Evolutionary conservation across 1,140 invertebrate species (phyloP).

Genomic region (Aphidius ervi): DNA sequence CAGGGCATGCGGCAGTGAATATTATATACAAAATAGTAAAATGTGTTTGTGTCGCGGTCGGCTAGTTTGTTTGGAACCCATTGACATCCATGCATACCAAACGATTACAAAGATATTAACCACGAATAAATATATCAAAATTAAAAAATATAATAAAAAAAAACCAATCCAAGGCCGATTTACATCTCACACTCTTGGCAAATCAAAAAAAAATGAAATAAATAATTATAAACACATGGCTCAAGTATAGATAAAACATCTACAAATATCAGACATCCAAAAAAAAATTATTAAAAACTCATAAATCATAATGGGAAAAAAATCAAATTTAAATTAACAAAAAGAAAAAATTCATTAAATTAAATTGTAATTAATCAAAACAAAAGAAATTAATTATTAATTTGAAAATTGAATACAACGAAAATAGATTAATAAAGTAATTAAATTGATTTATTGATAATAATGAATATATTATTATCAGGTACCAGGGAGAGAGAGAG

Average conservation of each 20-base stretch:
- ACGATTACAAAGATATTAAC: conserved; percentile 19
- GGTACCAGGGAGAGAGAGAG: background rate
- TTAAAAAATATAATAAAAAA: no score
- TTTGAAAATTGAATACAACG: no score
- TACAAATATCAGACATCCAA: background rate
- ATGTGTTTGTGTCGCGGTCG: conserved; percentile 4
- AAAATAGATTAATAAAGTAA: no score
- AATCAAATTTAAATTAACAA: no score
- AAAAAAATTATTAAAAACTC: no score
- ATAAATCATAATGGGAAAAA: no score
- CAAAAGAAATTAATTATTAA: no score
- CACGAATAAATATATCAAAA: conserved; percentile 8
- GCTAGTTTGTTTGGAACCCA: background rate
- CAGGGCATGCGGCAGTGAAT: conserved; percentile 18
- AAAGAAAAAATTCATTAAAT: no score
- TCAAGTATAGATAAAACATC: conserved; percentile 6
- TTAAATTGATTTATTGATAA: no score
- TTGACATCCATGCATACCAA: conserved; percentile 13
- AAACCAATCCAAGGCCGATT: no score
- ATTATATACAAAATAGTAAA: conserved; percentile 11
- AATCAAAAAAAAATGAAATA: conserved; percentile 11
- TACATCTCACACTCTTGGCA: conserved; percentile 16
- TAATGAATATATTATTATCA: background rate
- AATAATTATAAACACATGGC: conserved; percentile 14
- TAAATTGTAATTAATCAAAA: no score